Conservation (phyloP, 2,113 vertebrate genomes). For the Abramis brama region DNA sequence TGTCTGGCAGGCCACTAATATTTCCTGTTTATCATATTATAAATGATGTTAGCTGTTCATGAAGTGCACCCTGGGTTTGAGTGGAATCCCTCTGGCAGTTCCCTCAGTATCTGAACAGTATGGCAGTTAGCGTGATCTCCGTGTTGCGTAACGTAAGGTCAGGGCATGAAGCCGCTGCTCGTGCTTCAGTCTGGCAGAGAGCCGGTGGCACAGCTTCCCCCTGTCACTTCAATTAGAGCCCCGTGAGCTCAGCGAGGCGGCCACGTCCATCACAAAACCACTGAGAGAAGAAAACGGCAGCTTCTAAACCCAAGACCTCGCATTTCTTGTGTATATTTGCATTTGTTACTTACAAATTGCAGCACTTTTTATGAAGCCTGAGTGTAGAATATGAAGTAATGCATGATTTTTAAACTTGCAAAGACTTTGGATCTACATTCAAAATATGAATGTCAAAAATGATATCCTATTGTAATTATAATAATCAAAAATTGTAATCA, state of each 20-base stretch:
- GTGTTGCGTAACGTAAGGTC: conserved; percentile 33
- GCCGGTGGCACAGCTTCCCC: conserved; percentile 60
- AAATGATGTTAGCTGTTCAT: background rate
- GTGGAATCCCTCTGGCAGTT: background rate
- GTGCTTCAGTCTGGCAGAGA: conserved; percentile 49
- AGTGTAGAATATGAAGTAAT: too few species aligned
- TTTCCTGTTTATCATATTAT: background rate
- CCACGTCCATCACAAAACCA: conserved; percentile 44
- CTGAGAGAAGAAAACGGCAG: background rate
- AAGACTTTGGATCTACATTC: too few species aligned
- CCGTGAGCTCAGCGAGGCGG: conserved; percentile 49
- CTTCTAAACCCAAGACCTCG: background rate
- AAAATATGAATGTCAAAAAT: background rate
- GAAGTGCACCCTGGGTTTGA: background rate
- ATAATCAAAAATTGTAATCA: background rate
- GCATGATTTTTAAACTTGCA: too few species aligned
- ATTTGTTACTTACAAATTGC: background rate
- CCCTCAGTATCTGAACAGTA: background rate
- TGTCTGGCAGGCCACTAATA: background rate
- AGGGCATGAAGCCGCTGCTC: conserved; percentile 48
- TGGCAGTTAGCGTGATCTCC: conserved; percentile 14
- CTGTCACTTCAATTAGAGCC: conserved; percentile 66
- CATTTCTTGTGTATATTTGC: background rate
- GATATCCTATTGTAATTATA: too few species aligned
- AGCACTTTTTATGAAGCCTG: too few species aligned